Percentiles rank a stretch among this genome's conserved stretches.
Evolutionary conservation across 2,113 vertebrate species (phyloP).

Genomic region (Ochotona princeps): DNA sequence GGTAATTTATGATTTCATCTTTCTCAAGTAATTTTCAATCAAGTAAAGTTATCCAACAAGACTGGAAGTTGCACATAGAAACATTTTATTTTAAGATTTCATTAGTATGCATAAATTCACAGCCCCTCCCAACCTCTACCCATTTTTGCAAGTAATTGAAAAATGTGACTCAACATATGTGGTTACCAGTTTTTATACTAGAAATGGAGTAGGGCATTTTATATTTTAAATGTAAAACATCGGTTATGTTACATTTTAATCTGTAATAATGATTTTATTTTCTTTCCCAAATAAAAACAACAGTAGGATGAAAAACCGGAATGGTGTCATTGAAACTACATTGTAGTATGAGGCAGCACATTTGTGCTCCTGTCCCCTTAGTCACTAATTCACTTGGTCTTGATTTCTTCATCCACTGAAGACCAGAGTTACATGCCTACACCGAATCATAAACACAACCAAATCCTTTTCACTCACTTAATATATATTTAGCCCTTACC

Average conservation of each 20-base stretch:
- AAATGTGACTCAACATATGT: conserved; percentile 80
- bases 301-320: conserved; percentile 26
- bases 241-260: conserved; percentile 63
- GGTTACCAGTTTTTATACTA: conserved; percentile 78
- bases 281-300: conserved; percentile 48
- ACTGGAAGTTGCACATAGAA: conserved; percentile 78
- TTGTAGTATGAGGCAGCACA: neutral
- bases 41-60: conserved; percentile 82
- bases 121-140: conserved; percentile 79
- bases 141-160: conserved; percentile 81
- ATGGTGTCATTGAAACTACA: neutral
- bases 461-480: neutral
- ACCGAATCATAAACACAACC: neutral
- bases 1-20: conserved; percentile 84
- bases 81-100: conserved; percentile 83
- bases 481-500: neutral
- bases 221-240: conserved; percentile 67
- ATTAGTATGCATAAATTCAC: conserved; percentile 82
- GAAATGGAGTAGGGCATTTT: conserved; percentile 73
- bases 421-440: neutral
- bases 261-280: conserved; percentile 61
- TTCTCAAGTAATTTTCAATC: conserved; percentile 84
- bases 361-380: neutral
- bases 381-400: neutral
- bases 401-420: neutral